Evolutionary conservation across 2,113 vertebrate genomes (phyloP), one percentile per base, ranked within the genome.

Genomic region (Ptyas mucosa): DNA sequence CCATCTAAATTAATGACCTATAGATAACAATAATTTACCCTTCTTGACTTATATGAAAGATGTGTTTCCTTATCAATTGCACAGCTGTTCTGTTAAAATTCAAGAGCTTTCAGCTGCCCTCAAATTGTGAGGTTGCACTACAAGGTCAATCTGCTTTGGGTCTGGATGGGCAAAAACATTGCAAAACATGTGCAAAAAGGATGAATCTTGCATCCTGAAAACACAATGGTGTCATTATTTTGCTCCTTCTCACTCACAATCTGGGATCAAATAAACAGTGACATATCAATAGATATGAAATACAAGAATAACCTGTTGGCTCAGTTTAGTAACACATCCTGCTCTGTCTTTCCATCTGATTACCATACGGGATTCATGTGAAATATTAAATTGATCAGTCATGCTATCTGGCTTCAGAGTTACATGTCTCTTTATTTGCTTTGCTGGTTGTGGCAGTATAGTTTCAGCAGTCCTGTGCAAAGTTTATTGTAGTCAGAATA

Each of bases 1-100:
- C 64, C 85, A 90, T 93, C 94, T 92, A 92, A 61, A 75, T 94
- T 52, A 92, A 86, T 4, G 58, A 85, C 94, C 2, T 96, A 96
- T 93, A 96, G 92, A 34, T 21, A 85, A 55, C 94, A 94, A 93
- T 55, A 0, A 0, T 88, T 15, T 55, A 89, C 94, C 49, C 85
- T 81, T 53, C 23, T 34, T 57, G 89, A 94, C 81, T 54, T 0
- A 1, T 64, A 93, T 93, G 87, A 93, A 95, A 94, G 52, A 90
- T 95, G 34, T 64, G 81, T 58, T 51, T 90, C 85, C n/a, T 88
- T 52, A 43, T 34, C 12, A 64, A 34, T 89, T 34, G 10, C 0
- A n/a, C 26, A 49, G 21, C 29, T 43, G 86, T 91, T 95, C 87
- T 91, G 58, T 26, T 89, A 94, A 86, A 86, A 94, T 51, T 87